These are phyloP conservation scores for Trissonchulus latispiculum DNA, from an alignment of 2,888 invertebrate species.

Conservation along the genomic window DNA sequence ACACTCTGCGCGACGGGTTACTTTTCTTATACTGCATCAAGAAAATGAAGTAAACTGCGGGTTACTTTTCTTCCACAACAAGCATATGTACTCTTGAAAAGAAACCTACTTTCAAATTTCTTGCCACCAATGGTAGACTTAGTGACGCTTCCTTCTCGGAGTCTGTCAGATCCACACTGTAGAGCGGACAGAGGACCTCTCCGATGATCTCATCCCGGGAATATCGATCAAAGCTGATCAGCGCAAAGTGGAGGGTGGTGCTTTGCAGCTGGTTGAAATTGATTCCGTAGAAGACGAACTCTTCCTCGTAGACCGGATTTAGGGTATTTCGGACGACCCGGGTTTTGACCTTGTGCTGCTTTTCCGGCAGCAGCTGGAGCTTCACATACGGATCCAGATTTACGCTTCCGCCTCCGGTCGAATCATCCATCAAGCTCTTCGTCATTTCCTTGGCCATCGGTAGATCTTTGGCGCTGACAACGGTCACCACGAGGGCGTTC, in stretches of 20 bases:
- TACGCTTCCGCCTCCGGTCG: slow-evolving; percentile 24
- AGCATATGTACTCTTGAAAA: too few species aligned
- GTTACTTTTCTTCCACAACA: too few species aligned
- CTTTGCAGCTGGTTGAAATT: slow-evolving; percentile 46
- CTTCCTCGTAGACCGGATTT: slow-evolving; percentile 94
- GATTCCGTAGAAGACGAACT: slow-evolving; percentile 90
- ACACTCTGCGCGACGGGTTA: too few species aligned
- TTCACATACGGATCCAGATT: slow-evolving; percentile 94
- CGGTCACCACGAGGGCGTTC: slow-evolving; percentile 35
- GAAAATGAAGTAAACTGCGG: too few species aligned
- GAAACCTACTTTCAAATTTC: slow-evolving; percentile 22
- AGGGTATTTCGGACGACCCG: slow-evolving; percentile 87
- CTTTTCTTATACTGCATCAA: too few species aligned
- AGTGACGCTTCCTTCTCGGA: slow-evolving; percentile 31
- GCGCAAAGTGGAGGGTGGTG: slow-evolving; percentile 74
- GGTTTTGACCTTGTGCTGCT: slow-evolving; percentile 88
- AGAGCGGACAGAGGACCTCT: slow-evolving; percentile 66
- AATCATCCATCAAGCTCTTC: slow-evolving; percentile 28
- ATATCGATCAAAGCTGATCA: slow-evolving; percentile 83
- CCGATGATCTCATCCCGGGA: slow-evolving; percentile 97
- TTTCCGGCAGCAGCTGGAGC: slow-evolving; percentile 88
- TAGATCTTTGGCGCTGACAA: slow-evolving; percentile 35
- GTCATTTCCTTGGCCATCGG: slow-evolving; percentile 27
- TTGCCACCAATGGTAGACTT: slow-evolving; percentile 20
- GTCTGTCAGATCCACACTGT: slow-evolving; percentile 57